These are phyloP conservation scores for Spilogale gracilis DNA, from an alignment of 2,113 vertebrate genomes.

Conservation along the genomic window DNA sequence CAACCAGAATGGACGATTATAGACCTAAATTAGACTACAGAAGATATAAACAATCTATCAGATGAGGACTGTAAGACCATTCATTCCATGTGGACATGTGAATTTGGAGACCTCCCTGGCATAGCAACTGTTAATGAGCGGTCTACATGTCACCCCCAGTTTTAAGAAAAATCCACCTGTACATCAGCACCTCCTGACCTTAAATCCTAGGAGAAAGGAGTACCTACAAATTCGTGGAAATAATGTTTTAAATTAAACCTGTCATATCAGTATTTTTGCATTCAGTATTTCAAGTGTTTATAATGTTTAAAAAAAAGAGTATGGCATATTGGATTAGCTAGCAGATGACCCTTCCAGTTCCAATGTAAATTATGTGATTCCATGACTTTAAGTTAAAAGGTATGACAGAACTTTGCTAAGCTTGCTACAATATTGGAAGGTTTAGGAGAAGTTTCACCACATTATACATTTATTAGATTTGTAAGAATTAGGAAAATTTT, in stretches of 20 bases:
- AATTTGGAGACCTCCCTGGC: neutral
- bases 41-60: neutral
- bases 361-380: neutral
- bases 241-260: slow-evolving; percentile 10
- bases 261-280: neutral
- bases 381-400: neutral
- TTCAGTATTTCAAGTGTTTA: neutral
- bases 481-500: slow-evolving; percentile 37
- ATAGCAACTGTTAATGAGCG: neutral
- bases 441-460: neutral
- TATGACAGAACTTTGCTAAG: neutral
- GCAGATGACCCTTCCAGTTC: neutral
- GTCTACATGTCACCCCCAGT: accelerated
- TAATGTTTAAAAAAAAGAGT: neutral
- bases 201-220: neutral
- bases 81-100: neutral
- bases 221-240: neutral
- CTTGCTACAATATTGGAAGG: neutral
- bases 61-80: neutral
- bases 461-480: neutral
- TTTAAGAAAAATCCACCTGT: neutral
- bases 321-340: neutral
- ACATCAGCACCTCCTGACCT: neutral
- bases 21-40: neutral
- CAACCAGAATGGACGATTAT: neutral